phyloP scores from a whole-genome alignment of 2,888 invertebrate species.

The Tetragonula carbonaria region DNA sequence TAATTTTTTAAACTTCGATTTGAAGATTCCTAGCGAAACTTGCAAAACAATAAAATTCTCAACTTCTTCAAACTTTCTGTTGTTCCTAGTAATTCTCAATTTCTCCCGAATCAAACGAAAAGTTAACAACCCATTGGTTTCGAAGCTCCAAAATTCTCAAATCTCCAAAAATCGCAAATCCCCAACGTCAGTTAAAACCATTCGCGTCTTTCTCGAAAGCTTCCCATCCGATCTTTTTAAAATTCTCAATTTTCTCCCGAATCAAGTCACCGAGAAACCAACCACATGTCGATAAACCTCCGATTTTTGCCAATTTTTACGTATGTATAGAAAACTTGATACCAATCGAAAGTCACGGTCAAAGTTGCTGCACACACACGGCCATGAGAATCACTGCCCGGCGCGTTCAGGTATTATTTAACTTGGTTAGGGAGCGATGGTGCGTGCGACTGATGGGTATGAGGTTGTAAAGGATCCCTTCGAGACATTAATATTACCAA shows the following conservation, averaged over 20 bases:
- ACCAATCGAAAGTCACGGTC: too few species aligned
- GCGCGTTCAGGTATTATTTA: conserved; percentile 77
- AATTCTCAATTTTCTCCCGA: too few species aligned
- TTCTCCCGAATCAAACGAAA: neutral
- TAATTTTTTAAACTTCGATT: neutral
- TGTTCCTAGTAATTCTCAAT: neutral
- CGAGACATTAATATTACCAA: conserved; percentile 80
- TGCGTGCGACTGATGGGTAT: conserved; percentile 80
- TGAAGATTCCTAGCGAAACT: neutral
- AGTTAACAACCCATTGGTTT: neutral
- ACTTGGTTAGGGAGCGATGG: conserved; percentile 79
- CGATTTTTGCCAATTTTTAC: too few species aligned
- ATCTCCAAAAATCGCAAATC: neutral
- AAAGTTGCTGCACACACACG: too few species aligned
- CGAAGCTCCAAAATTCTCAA: neutral
- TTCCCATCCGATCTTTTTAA: too few species aligned
- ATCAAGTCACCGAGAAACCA: too few species aligned
- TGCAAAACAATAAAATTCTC: neutral
- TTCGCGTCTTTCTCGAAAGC: neutral
- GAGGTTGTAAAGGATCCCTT: conserved; percentile 79
- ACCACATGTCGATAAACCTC: too few species aligned
- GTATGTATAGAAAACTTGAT: too few species aligned
- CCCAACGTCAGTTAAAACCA: neutral
- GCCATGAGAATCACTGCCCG: conserved; percentile 74
- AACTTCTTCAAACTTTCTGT: neutral